Conservation (phyloP, 2,113 vertebrate genomes). For the Jaculus jaculus region DNA sequence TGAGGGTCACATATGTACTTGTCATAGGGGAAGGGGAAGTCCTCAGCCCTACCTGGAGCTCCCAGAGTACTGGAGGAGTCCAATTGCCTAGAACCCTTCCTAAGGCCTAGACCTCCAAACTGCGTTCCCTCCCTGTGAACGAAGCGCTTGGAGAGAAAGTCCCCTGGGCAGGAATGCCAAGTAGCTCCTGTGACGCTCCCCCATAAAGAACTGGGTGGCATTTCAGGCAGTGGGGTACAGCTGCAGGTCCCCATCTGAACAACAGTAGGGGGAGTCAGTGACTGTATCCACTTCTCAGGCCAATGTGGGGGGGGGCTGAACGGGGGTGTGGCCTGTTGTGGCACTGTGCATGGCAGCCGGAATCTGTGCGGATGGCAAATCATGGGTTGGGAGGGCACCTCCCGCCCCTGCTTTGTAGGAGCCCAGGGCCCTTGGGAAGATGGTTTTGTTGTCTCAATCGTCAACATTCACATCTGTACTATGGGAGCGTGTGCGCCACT, state of each 20-base stretch:
- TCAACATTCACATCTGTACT: not conserved
- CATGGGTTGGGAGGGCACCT: no score
- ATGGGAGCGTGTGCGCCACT: not conserved
- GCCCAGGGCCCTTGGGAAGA: not conserved
- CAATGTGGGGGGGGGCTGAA: not conserved
- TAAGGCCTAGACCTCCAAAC: not conserved
- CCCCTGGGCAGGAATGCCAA: not conserved
- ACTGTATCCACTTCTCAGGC: not conserved
- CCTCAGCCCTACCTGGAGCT: not conserved
- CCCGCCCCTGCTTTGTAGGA: not conserved
- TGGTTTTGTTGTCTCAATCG: not conserved
- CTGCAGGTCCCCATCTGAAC: not conserved
- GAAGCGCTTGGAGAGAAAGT: not conserved
- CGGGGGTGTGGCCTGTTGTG: not conserved
- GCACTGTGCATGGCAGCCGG: not conserved
- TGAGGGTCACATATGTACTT: accelerated
- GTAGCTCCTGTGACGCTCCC: not conserved
- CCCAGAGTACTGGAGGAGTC: not conserved
- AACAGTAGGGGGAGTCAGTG: not conserved
- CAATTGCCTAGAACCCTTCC: not conserved
- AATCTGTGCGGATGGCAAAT: not conserved
- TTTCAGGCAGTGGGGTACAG: not conserved
- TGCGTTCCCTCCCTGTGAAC: not conserved
- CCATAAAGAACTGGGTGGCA: not conserved
- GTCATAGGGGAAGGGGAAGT: accelerated